Base-by-base conservation (phyloP, 2,797 vertebrate genomes). In the Myotis daubentonii region DNA sequence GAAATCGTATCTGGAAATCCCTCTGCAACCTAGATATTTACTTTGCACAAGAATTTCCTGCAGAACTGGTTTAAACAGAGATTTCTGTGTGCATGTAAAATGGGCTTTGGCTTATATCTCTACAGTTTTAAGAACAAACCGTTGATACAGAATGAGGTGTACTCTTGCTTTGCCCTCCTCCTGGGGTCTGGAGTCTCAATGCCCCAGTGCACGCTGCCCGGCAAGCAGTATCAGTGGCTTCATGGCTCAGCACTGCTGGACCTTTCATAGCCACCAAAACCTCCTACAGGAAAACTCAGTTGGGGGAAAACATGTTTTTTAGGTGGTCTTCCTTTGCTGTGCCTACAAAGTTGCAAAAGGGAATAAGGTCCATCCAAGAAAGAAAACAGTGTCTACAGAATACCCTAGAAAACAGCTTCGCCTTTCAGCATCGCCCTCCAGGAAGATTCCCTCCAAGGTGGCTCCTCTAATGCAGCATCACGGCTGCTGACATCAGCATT, bases 401-500 rank as follows among this genome's bases (percentile, higher is more conserved):
- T 71, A 72, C 62, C 80, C 89, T 72, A 5, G 3, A 95, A 81
- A 5, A 88, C 3, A 91, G 90, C 70, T 97, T 89, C 94, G 66
- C 83, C 70, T 85, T 87, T 86, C 79, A 94, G 94, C 81, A 83
- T 55, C 62, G 25, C 65, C 78, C 91, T 78, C 44, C 44, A 23
- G 87, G 95, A 96, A 94, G 74, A 60, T 96, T 97, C 97, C 96
- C 96, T 95, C 96, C 93, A 68, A 96, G 72, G 95, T 75, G 91
- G 79, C 86, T 95, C 94, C 94, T 96, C 72, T 90, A 96, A 97
- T 93, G 97, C 96, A 89, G 95, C 71, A 79, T 86, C 75, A 68
- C 74, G 0, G 1, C 78, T 97, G 98, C 98, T 98, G 97, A 98
- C 95, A 96, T 98, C 97, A 98, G 98, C 98, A 98, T 96, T 96